A percentile compares a stretch with the other conserved stretches of the same genome.
These are phyloP conservation scores for Syndactyla subalaris DNA, from an alignment of 2,797 vertebrate genomes.

Conservation along the genomic window DNA sequence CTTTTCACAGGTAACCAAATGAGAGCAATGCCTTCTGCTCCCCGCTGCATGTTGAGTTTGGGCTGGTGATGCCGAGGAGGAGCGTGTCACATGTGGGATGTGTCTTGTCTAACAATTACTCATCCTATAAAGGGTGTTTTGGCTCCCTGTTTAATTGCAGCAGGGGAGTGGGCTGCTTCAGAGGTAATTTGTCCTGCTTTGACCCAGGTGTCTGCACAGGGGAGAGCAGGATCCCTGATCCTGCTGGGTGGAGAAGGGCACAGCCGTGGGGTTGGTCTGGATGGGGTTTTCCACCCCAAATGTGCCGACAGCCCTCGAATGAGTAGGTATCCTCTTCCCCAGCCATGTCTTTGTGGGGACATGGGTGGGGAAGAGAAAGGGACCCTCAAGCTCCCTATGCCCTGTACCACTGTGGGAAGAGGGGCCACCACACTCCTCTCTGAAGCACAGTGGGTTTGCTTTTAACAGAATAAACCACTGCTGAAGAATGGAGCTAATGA, in stretches of 20 bases:
- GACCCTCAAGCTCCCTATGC: background rate
- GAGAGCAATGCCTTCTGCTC: background rate
- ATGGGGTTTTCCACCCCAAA: rapidly evolving
- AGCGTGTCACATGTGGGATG: background rate
- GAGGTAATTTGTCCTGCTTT: background rate
- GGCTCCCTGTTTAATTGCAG: background rate
- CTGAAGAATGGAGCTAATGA: slow-evolving; percentile 16
- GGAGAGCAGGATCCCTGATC: rapidly evolving
- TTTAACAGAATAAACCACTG: background rate
- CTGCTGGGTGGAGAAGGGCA: background rate
- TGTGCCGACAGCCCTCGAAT: background rate
- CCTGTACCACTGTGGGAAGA: background rate
- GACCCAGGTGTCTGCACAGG: rapidly evolving
- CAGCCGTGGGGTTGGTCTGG: background rate
- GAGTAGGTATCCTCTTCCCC: background rate
- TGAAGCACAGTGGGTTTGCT: rapidly evolving
- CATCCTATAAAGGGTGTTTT: background rate
- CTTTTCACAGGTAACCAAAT: background rate
- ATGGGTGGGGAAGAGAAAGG: background rate
- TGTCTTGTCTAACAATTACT: slow-evolving; percentile 18
- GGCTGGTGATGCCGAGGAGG: background rate
- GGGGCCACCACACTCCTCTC: background rate
- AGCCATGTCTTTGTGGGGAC: rapidly evolving
- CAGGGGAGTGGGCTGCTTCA: background rate
- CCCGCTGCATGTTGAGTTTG: rapidly evolving